Base-by-base conservation (phyloP, 2,113 vertebrate species). In the Sciurus niger region DNA sequence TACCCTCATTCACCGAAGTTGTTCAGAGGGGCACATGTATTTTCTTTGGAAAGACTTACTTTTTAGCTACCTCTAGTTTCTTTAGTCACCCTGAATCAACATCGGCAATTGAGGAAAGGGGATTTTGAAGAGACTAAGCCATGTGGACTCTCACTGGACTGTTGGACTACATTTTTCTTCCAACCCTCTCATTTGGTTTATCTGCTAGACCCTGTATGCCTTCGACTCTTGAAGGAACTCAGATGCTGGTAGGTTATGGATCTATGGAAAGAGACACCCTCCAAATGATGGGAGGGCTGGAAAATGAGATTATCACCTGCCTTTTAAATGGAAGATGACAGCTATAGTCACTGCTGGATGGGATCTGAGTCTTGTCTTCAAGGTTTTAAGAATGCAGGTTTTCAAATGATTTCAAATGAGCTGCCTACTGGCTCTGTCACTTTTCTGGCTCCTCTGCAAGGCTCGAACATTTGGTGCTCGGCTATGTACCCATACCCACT, bases 391-490 rank as follows among this genome's bases (percentile, higher is more conserved):
- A 91, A 93, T 32, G 11, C 32, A 72, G 28, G 3, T 76, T 88
- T 92, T 18, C 25, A 72, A 84, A 79, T 68, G 79, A 83, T n/a
- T 93, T 95, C 89, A 73, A 94, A 68, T 58, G 86, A 95, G 43
- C 43, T 18, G 9, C 91, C 48, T 92, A 32, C 28, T 93, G 73
- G 63, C 79, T 34, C 72, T 76, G n/a, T 73, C 79, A 72, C 72
- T 86, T n/a, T 90, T 37, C 1, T 14, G 18, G 55, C 37, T 86
- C 30, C 32, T 89, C 68, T 43, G 43, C 12, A 6, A 40, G 73
- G n/a, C 28, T 72, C 17, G 51, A 37, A 34, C 63, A 70, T 20
- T 83, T 95, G 72, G 24, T n/a, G 25, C 25, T 67, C 14, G 18
- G 25, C 46, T 51, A 14, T 34, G 43, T 20, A 55, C 4, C 2